Base-by-base conservation (phyloP, 2,888 invertebrate species). In the Chironomus riparius region DNA sequence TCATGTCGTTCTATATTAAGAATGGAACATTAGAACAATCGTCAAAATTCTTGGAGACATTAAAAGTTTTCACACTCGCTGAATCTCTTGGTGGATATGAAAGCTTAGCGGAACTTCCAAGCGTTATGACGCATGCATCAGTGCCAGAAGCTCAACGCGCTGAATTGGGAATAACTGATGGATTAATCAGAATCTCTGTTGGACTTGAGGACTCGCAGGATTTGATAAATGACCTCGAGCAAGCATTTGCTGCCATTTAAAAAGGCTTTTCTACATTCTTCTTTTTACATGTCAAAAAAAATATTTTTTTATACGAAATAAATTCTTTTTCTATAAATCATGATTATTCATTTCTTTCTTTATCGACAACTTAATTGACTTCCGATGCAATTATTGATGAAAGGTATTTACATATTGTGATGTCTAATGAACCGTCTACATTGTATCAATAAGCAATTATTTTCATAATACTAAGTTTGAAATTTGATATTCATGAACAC, bases 31-130 rank as follows among this genome's bases (percentile, higher is more conserved):
- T 92, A 56, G 85, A 89, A 76, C 89, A 94, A 79, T 90, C 94
- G 0, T 86, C 86, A 76, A 90, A 86, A 76, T 93, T 98, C 81
- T 85, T 97, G 22, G 87, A 89, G 79, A 83, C 89, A 5, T 84
- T 97, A 47, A 91, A 94, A 85, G 80, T 95, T 24, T 95, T 97
- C 83, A 90, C 88, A 0, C 84, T 97, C 73, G 98, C 98, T 4
- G 98, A 97, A 83, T 97, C 97, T 81, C 87, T 99, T 77, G 98
- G 98, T 70, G 97, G 97, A 76, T 95, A 92, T 81, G 97, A 98
- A 82, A 96, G 95, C 82, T 88, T 98, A 78, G 94, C 95, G 3
- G 97, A 97, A 86, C 86, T 97, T 79, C 98, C 98, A 77, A 91
- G 90, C 22, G 83, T 95, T 28, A 98, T 98, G 98, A 98, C 98